Conservation (phyloP, 2,888 invertebrate species). For the Cephus spinipes region DNA sequence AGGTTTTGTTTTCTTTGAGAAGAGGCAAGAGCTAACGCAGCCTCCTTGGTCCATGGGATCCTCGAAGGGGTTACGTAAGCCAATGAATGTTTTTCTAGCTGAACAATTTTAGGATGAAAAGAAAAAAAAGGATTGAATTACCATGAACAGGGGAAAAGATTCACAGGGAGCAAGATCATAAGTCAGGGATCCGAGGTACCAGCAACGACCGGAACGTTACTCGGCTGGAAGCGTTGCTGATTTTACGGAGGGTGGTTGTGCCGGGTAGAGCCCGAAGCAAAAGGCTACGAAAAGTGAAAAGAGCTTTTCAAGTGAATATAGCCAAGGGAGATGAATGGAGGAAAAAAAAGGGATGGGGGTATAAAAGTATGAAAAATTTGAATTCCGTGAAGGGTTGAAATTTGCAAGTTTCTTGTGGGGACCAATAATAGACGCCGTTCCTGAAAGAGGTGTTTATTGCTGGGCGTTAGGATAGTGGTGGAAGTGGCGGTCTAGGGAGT, state of each 20-base stretch:
- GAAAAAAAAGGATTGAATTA: conserved; percentile 34
- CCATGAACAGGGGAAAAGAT: conserved; percentile 19
- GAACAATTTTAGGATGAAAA: conserved; percentile 36
- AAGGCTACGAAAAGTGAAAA: neutral
- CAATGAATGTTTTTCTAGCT: conserved; percentile 49
- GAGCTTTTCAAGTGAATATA: neutral
- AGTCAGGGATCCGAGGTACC: neutral
- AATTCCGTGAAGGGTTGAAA: neutral
- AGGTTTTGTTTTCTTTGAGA: neutral
- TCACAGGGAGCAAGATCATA: conserved; percentile 4
- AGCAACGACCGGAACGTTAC: conserved; percentile 11
- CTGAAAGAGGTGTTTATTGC: neutral
- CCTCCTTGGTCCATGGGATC: conserved; percentile 3
- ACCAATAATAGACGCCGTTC: neutral
- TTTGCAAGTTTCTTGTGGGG: neutral
- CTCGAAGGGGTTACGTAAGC: conserved; percentile 40
- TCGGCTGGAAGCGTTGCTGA: conserved; percentile 10
- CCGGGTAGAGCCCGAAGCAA: neutral
- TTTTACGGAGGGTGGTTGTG: neutral
- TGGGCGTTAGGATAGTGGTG: neutral
- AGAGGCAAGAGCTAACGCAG: neutral
- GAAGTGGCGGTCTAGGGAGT: neutral
- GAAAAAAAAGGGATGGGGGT: neutral
- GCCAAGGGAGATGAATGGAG: neutral
- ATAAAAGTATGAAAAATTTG: conserved; percentile 1